Conservation (phyloP, 2,888 invertebrate genomes). For the Amiota mariae region DNA sequence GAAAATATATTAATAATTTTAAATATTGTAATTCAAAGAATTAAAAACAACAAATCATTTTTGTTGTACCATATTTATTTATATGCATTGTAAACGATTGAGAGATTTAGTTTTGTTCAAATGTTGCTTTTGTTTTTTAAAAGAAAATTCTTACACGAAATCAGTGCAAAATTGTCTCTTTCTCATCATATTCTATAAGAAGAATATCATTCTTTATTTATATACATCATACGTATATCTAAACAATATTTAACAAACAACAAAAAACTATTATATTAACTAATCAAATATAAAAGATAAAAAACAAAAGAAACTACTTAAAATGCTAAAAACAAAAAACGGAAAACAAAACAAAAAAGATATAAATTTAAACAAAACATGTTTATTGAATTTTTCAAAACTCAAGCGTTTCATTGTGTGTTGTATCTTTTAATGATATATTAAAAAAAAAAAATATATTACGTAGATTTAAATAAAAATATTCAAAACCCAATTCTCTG, state of each 20-base stretch:
- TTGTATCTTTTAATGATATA: constrained; percentile 47
- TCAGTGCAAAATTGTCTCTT: neutral
- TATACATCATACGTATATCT: too few species aligned
- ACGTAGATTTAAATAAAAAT: too few species aligned
- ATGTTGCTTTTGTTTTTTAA: neutral
- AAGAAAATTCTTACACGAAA: constrained; percentile 34
- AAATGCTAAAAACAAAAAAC: constrained; percentile 16
- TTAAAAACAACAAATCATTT: too few species aligned
- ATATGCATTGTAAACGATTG: too few species aligned
- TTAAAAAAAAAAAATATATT: too few species aligned
- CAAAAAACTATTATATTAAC: neutral
- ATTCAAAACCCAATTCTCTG: constrained; percentile 25
- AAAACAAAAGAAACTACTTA: neutral
- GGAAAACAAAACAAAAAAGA: too few species aligned
- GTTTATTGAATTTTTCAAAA: constrained; percentile 29
- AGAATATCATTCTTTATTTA: too few species aligned
- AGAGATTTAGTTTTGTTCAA: too few species aligned
- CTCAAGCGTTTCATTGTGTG: constrained; percentile 63
- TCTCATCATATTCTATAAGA: too few species aligned
- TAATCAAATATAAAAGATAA: neutral
- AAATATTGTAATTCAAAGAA: too few species aligned
- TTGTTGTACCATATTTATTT: too few species aligned
- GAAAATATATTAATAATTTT: too few species aligned
- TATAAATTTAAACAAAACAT: constrained; percentile 21
- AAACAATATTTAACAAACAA: neutral